Conservation (phyloP, 2,888 invertebrate genomes). For the Hedya salicella region DNA sequence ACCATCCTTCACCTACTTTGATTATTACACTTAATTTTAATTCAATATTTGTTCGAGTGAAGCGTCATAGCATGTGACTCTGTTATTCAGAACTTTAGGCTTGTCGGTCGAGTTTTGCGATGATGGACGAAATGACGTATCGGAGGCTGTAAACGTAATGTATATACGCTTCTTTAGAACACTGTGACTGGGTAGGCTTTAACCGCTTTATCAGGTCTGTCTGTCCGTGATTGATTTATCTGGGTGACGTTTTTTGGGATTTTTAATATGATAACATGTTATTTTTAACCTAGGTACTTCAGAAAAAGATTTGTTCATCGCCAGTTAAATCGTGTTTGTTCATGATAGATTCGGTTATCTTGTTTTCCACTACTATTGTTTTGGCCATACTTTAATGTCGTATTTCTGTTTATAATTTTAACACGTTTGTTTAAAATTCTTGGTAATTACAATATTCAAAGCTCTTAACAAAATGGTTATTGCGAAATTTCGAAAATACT, state of each 20-base stretch:
- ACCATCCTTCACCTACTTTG: conserved; percentile 60
- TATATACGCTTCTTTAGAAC: conserved; percentile 14
- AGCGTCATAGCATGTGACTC: conserved; percentile 74
- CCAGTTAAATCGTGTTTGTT: too few species aligned
- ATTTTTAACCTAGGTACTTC: not conserved
- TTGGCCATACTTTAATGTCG: too few species aligned
- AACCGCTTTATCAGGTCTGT: conserved; percentile 62
- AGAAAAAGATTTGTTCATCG: too few species aligned
- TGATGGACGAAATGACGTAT: not conserved
- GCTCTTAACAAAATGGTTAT: too few species aligned
- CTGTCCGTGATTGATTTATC: conserved; percentile 79
- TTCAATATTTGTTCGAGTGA: conserved; percentile 59
- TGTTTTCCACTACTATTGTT: too few species aligned
- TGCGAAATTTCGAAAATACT: too few species aligned
- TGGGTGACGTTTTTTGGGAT: conserved; percentile 48
- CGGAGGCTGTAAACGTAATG: not conserved
- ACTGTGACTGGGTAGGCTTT: conserved; percentile 49
- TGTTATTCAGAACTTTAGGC: conserved; percentile 54
- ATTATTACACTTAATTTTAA: conserved; percentile 56
- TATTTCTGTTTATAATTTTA: too few species aligned
- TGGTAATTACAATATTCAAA: too few species aligned
- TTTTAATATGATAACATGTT: conserved; percentile 43
- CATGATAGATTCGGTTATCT: too few species aligned
- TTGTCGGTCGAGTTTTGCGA: conserved; percentile 46
- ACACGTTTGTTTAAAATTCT: too few species aligned